phyloP scores from a whole-genome alignment of 2,888 invertebrate genomes.

The Rhagonycha fulva region DNA sequence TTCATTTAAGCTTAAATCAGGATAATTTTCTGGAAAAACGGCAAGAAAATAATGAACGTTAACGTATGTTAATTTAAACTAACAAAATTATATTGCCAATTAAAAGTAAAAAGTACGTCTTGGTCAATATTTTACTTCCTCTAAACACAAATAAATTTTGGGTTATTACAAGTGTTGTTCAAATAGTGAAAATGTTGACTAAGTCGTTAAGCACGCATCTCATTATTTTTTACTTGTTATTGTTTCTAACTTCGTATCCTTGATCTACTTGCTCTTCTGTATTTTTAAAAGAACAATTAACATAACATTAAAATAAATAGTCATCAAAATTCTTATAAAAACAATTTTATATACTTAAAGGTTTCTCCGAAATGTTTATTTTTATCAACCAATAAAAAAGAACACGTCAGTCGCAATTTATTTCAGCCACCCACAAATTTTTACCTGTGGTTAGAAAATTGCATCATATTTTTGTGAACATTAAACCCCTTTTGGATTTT shows the following conservation, averaged over 20 bases:
- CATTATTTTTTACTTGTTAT: slow-evolving; percentile 9
- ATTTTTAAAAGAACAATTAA: slow-evolving; percentile 15
- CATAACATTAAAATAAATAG: slow-evolving; percentile 16
- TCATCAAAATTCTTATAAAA: slow-evolving; percentile 10
- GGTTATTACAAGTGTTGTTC: slow-evolving; percentile 7
- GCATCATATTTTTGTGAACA: background rate
- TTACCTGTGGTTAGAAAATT: background rate
- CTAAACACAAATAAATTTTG: background rate
- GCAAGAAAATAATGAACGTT: too few species aligned
- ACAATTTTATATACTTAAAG: background rate
- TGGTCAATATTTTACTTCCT: slow-evolving; percentile 8
- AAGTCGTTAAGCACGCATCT: slow-evolving; percentile 8
- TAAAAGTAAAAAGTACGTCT: background rate
- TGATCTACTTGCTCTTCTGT: slow-evolving; percentile 17
- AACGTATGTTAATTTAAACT: background rate
- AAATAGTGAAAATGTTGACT: slow-evolving; percentile 22
- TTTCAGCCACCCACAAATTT: slow-evolving; percentile 25
- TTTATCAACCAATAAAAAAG: background rate
- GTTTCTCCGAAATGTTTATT: background rate
- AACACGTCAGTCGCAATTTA: slow-evolving; percentile 20
- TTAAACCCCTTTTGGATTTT: background rate
- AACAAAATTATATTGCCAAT: background rate
- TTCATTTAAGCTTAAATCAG: too few species aligned
- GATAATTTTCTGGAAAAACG: too few species aligned
- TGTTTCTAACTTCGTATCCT: slow-evolving; percentile 17